Base-by-base conservation (phyloP, 2,113 vertebrate species). In the Ramphastos sulfuratus region DNA sequence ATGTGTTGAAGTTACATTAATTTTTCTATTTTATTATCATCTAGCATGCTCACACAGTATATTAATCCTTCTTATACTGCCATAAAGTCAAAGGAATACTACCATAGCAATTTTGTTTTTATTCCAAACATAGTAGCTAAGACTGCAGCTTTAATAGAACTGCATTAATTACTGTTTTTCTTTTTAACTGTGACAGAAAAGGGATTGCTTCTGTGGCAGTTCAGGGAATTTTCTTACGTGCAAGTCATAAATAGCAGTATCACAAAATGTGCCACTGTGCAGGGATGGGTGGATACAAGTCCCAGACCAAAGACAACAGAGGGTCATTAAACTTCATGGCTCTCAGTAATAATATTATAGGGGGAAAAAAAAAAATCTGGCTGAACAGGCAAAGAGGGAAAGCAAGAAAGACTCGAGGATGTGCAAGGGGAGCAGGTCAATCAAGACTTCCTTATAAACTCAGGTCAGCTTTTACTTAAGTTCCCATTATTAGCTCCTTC, bases 21-120 rank as follows among this genome's bases (percentile, higher is more conserved):
- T 98, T 97, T 66, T 66, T 87, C 88, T 82, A 48, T 81, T 95
- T 96, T 97, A 96, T 97, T 97, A 96, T 92, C 94, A 93, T 73
- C 89, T 92, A 75, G 65, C 93, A 19, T 83, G 92, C 61, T 96
- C 90, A 91, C 72, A 54, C 25, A 92, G 56, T 63, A 82, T 92
- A 95, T 89, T 97, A 97, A 98, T 98, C 95, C 95, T 95, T 80
- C 95, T 96, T 97, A 96, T 42, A 90, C 94, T 96, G 90, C 84
- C 79, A 97, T 88, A 89, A 97, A 98, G 92, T 95, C 92, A 96
- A 85, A 91, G 67, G 86, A 96, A 94, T 94, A 94, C 83, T 95
- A 97, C 94, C 90, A 92, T 60, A 94, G 89, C 73, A 85, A 93
- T 96, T 97, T 94, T 92, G 67, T 48, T 64, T 97, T 97, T 96